These are phyloP conservation scores for Microhierax caerulescens DNA, from an alignment of 2,797 vertebrate species.

Conservation along the genomic window DNA sequence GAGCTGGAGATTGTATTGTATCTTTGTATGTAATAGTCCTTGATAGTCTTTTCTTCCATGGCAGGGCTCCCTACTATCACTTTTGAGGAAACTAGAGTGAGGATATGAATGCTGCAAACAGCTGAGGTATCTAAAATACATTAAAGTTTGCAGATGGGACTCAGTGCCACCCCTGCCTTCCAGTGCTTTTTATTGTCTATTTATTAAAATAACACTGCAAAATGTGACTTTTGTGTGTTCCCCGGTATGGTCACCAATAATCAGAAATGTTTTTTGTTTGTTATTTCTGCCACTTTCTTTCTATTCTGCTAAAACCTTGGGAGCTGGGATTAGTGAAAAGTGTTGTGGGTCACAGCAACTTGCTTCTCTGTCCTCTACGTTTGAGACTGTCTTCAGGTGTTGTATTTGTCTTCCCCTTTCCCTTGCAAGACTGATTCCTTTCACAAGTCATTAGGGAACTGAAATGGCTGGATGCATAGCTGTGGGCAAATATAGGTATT, in stretches of 20 bases:
- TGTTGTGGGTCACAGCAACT: neutral
- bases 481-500: neutral
- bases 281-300: neutral
- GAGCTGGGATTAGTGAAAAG: neutral
- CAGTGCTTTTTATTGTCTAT: neutral
- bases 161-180: neutral
- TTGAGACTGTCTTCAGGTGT: neutral
- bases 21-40: neutral
- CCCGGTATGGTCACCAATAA: neutral
- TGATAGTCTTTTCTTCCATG: neutral
- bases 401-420: neutral
- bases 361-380: neutral
- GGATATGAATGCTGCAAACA: neutral
- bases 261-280: neutral
- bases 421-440: neutral
- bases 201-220: neutral
- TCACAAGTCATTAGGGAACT: neutral
- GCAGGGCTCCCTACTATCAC: rapidly evolving
- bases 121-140: neutral
- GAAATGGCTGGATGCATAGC: neutral
- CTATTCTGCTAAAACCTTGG: neutral
- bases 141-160: neutral
- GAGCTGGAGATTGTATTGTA: neutral
- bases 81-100: neutral
- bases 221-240: neutral